These are phyloP conservation scores for Drosophila subobscura DNA, from an alignment of 1,140 invertebrate genomes.

Conservation along the genomic window DNA sequence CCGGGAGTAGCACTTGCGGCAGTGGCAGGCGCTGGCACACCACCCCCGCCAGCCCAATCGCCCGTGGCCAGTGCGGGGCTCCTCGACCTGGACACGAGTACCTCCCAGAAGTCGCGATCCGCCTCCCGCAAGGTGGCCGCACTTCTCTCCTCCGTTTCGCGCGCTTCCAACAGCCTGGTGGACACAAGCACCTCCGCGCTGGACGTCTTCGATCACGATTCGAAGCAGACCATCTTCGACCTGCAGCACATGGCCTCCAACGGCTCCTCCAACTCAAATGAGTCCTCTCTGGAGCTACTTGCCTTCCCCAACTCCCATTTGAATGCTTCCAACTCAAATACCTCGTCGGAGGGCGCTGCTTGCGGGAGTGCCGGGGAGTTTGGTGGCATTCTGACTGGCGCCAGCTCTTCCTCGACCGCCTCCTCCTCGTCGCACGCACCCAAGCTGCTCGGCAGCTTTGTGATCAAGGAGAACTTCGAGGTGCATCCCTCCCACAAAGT, in stretches of 20 bases:
- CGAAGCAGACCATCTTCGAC: constrained; percentile 80
- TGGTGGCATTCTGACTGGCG: constrained; percentile 62
- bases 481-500: constrained; percentile 82
- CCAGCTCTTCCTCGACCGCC: constrained; percentile 49
- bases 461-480: constrained; percentile 82
- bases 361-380: constrained; percentile 72
- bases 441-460: constrained; percentile 72
- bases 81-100: constrained; percentile 75
- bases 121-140: constrained; percentile 76
- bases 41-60: constrained; percentile 57
- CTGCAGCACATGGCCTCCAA: constrained; percentile 74
- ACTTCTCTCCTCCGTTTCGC: constrained; percentile 75
- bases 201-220: constrained; percentile 82
- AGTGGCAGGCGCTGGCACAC: constrained; percentile 20
- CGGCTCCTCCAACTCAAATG: constrained; percentile 78
- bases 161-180: constrained; percentile 71
- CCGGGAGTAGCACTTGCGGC: constrained; percentile 18
- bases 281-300: constrained; percentile 74
- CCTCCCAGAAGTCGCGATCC: constrained; percentile 75
- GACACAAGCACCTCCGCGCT: constrained; percentile 61
- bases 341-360: constrained; percentile 76
- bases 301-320: constrained; percentile 78
- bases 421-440: constrained; percentile 54
- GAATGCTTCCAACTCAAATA: constrained; percentile 82
- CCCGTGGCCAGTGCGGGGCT: constrained; percentile 59